Evolutionary conservation across 2,888 invertebrate genomes (phyloP), one percentile per base, ranked within the genome.

Genomic region (Sisyra nigra): DNA sequence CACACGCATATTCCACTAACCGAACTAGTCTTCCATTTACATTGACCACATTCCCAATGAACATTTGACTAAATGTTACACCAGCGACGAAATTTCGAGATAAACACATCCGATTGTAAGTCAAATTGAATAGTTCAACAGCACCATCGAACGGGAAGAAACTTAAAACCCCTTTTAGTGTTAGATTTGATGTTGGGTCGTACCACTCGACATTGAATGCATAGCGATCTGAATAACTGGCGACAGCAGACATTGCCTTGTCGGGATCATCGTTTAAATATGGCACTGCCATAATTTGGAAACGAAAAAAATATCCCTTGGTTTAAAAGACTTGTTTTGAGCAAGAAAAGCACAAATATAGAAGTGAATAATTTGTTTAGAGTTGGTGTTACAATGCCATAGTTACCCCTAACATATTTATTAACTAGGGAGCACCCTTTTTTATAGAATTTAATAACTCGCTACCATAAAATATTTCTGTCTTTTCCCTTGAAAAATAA

Each of bases 131-230:
- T 5, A 93, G 73, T 69, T 92, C 91, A 19, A 91, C 62, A 0
- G 84, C 79, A 52, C 76, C 74, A 58, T 91, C 89, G 40, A 66
- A 68, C 2, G 80, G 77, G 59, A 76, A 87, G 58, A 72, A 92
- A 52, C 79, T 78, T 39, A 92, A 62, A 53, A 77, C 70, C 7
- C 24, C 24, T 7, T 24, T 24, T 7, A 24, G 24, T 5, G 24
- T 24, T 24, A 24, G 7, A 24, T 24, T 24, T 7, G 24, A 24
- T 24, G 24, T 7, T 5, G 24, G 3, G 57, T 92, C 92, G 56
- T 78, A 87, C 89, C 89, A 93, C 65, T 91, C 88, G 2, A 82
- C 83, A 45, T 76, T 60, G 60, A 86, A 85, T 4, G 69, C 61
- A 51, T 70, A 66, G 57, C 68, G 71, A 44, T 72, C 69, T 45